Base-by-base conservation (phyloP, 2,797 vertebrate genomes). In the Hafferia zeledoni region DNA sequence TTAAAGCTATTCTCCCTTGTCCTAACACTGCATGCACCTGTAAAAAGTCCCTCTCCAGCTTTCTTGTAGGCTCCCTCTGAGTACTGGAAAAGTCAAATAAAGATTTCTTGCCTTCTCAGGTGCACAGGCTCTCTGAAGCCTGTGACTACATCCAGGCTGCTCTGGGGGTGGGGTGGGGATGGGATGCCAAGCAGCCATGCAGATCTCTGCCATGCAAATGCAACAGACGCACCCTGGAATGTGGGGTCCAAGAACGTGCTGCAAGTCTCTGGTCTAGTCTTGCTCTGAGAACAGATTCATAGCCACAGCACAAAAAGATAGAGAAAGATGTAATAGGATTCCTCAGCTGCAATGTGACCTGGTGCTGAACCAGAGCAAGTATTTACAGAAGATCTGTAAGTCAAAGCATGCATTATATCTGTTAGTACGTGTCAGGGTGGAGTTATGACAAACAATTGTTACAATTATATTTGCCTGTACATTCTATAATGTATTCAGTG, bases 361-460 rank as follows among this genome's bases (percentile, higher is more conserved):
- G 46, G 84, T 94, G 63, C 76, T 95, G 92, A 95, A 95, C 95
- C 87, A 75, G 61, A 95, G 61, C 56, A 93, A 93, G 57, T 93
- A 83, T 96, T 94, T 93, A 72, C 89, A 87, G 56, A 82, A 79
- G 71, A 87, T 71, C 50, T 0, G 0, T 71, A 90, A 88, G 50
- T 83, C 43, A 78, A 87, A 85, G 47, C 43, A 35, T 57, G 74
- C 61, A 43, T 80, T 74, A 60, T 16, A 23, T 65, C 44, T 85
- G 69, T 76, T 87, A 63, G 75, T 92, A 72, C 15, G 5, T 75
- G 88, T 78, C 92, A 88, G 76, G 87, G 82, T 69, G 76, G 82
- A 93, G 76, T 71, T 91, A 69, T 2, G 9, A 80, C 39, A 91
- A 83, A 83, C 82, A 83, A 65, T 60, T 61, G 31, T 69, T 89